Base-by-base conservation (phyloP, 2,888 invertebrate species). In the Drosophila ustulata region DNA sequence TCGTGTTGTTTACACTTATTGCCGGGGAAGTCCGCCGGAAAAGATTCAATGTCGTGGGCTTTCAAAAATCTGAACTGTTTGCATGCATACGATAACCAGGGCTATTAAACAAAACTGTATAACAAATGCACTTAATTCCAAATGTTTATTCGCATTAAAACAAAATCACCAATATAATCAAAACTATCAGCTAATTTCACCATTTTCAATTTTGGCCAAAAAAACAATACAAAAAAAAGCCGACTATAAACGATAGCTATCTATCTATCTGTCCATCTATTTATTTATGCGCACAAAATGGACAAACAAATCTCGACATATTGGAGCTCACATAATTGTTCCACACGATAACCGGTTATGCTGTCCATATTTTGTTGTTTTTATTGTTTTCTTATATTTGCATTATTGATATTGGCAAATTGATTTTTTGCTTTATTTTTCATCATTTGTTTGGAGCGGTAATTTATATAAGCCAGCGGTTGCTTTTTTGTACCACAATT, bases 11-110 rank as follows among this genome's bases (percentile, higher is more conserved):
- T 58, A 43, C 25, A 30, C 56, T 11, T 46, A 30, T 39, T 32
- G 50, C 1, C 63, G 79, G 78, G 78, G 79, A 78, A 78, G 65
- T 64, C 66, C 78, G 30, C n/a, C 57, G 57, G 39, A 72, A 76
- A 58, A 57, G 39, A 64, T 59, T 39, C 34, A 53, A 45, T 41
- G 28, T 18, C 39, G 7, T 25, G 13, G 7, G 37, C 77, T 59
- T 49, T 58, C 28, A 34, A 64, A 58, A 58, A 51, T 11, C 8
- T 45, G 1, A 45, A 37, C 41, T 52, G 30, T 55, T 56, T 28
- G 41, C 18, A 18, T 18, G 2, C 18, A 32, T 45, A 46, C 43
- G 30, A 58, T 70, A 66, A 51, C 26, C 47, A 34, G 37, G 13
- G 63, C 7, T 53, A 49, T 63, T 59, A 61, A 57, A 23, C 9